A percentile compares a stretch with the other conserved stretches of the same genome.
Evolutionary conservation across 2,113 vertebrate genomes (phyloP).

Genomic region (Fulmarus glacialis): DNA sequence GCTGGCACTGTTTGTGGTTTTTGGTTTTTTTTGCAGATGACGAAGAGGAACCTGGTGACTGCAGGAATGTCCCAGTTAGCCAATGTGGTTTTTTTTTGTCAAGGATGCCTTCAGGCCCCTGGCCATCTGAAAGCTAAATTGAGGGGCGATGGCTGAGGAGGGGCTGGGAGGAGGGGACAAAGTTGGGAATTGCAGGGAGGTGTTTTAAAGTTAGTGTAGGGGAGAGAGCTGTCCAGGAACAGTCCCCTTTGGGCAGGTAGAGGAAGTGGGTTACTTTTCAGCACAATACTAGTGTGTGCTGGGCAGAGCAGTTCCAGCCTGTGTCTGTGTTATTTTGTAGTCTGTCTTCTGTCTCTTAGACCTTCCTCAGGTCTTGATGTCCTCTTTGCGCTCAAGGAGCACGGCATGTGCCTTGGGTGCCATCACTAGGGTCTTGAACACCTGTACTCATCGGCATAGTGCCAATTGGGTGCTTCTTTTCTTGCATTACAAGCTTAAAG

Average conservation of each 20-base stretch:
- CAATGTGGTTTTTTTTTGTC: neutral
- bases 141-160: neutral
- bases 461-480: too few relatives aligned
- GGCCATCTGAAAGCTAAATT: neutral
- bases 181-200: neutral
- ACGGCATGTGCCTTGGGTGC: too few relatives aligned
- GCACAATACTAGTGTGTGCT: neutral
- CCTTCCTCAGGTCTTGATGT: neutral
- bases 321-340: neutral
- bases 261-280: neutral
- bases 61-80: neutral
- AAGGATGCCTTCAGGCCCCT: neutral
- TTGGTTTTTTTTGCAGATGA: neutral
- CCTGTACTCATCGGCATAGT: too few relatives aligned
- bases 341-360: neutral
- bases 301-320: neutral
- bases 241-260: neutral
- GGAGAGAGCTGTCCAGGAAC: neutral
- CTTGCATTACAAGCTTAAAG: too few relatives aligned
- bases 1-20: neutral
- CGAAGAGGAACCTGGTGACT: neutral
- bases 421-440: too few relatives aligned
- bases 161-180: neutral
- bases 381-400: too few relatives aligned
- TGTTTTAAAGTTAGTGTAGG: neutral